These are phyloP conservation scores for Halichondria panicea DNA, from an alignment of 37 sponge, comb jelly and placozoan species.

Conservation along the genomic window DNA sequence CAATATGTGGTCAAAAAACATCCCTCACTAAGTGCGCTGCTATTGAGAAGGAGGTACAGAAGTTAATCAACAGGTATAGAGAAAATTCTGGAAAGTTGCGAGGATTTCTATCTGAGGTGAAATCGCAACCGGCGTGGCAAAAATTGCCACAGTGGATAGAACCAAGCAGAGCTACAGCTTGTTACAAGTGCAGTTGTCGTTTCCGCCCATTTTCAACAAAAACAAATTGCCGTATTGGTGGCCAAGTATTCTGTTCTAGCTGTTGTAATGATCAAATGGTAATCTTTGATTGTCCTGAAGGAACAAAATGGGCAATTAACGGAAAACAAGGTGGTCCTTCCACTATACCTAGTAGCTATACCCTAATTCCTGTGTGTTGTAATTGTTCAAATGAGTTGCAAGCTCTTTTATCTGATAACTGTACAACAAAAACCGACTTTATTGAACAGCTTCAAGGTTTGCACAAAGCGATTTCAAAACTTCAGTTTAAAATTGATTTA, in stretches of 20 bases:
- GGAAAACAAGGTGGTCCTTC: constrained; percentile 46
- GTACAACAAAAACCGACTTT: neutral
- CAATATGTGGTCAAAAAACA: neutral
- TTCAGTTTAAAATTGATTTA: constrained; percentile 28
- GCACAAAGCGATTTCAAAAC: constrained; percentile 9
- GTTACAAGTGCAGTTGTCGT: constrained; percentile 2
- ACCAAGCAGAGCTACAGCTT: constrained; percentile 4
- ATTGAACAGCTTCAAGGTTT: neutral
- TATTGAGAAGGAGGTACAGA: constrained; percentile 5
- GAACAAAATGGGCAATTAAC: constrained; percentile 51
- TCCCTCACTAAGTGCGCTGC: neutral
- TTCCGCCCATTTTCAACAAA: constrained; percentile 32
- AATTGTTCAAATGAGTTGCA: constrained; percentile 34
- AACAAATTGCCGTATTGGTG: constrained; percentile 68
- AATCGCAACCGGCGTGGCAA: constrained; percentile 62
- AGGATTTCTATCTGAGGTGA: constrained; percentile 20
- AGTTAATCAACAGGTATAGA: constrained; percentile 17
- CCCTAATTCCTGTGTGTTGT: constrained; percentile 9
- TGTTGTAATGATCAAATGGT: constrained; percentile 46
- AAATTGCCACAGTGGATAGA: constrained; percentile 33
- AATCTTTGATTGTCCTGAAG: constrained; percentile 15
- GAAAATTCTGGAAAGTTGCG: constrained; percentile 3
- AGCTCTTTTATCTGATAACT: neutral
- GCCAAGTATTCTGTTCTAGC: constrained; percentile 59
- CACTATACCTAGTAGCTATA: neutral